phyloP scores from a whole-genome alignment of 1,140 invertebrate species.

The Aphis craccivora region DNA sequence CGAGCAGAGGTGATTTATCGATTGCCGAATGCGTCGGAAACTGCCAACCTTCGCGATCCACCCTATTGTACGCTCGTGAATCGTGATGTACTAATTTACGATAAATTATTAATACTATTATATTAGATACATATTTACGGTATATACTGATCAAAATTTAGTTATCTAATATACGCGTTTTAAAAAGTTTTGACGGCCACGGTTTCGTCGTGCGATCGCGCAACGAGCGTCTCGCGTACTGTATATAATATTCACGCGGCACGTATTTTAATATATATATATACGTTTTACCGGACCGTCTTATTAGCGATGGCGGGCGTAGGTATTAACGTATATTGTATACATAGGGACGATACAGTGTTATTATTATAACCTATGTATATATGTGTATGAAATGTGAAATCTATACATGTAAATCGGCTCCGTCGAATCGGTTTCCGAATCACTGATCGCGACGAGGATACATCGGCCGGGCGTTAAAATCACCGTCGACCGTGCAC shows the following conservation, averaged over 20 bases:
- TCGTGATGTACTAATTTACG: background rate
- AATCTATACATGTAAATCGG: background rate
- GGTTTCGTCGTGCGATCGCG: too few species aligned
- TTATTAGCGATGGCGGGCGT: background rate
- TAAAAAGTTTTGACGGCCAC: background rate
- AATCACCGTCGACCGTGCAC: background rate
- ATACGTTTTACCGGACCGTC: background rate
- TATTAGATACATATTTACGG: background rate
- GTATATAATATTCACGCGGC: too few species aligned
- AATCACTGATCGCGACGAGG: constrained; percentile 15
- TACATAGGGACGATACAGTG: background rate
- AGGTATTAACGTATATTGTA: background rate
- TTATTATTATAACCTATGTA: background rate
- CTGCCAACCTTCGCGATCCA: background rate
- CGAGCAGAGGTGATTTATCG: background rate
- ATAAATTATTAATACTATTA: constrained; percentile 18
- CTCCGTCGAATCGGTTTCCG: constrained; percentile 16
- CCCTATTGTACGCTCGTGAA: background rate
- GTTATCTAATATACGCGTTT: background rate
- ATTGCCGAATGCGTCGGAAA: background rate
- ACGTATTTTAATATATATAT: background rate
- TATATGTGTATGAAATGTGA: background rate
- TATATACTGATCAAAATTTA: background rate
- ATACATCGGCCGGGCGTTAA: constrained; percentile 1
- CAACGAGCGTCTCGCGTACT: too few species aligned